Percentiles rank a stretch among this genome's conserved stretches.
Evolutionary conservation across 1,140 invertebrate genomes (phyloP).

Genomic region (Atta colombica): DNA sequence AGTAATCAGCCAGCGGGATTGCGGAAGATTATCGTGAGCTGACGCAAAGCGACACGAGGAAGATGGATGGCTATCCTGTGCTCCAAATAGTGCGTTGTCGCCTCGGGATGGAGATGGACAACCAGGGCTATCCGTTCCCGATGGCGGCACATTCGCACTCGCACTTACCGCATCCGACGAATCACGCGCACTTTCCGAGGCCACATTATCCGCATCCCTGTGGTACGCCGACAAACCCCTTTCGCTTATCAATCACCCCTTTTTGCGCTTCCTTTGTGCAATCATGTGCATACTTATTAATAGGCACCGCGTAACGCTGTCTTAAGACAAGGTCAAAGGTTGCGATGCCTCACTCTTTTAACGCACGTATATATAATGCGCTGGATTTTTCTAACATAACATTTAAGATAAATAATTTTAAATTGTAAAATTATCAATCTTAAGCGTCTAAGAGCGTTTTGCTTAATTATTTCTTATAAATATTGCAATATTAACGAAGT

Average conservation of each 20-base stretch:
- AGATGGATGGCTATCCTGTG: constrained; percentile 85
- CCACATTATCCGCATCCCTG: constrained; percentile 83
- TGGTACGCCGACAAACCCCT: constrained; percentile 80
- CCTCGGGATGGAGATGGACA: constrained; percentile 82
- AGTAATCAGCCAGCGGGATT: constrained; percentile 19
- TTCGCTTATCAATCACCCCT: constrained; percentile 65
- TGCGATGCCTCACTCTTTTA: constrained; percentile 20
- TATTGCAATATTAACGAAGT: neutral
- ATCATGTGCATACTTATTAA: constrained; percentile 50
- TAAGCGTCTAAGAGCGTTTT: neutral
- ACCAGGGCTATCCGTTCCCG: constrained; percentile 81
- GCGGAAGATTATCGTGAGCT: constrained; percentile 23
- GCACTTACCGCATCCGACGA: constrained; percentile 80
- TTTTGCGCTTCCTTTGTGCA: constrained; percentile 37
- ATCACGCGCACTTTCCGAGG: constrained; percentile 82
- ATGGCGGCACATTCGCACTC: constrained; percentile 82
- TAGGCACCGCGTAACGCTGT: constrained; percentile 20
- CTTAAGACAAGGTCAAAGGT: constrained; percentile 55
- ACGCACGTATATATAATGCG: neutral
- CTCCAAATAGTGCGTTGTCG: constrained; percentile 85
- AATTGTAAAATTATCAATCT: neutral
- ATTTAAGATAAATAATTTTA: neutral
- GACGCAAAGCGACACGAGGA: constrained; percentile 17
- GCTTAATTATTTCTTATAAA: neutral
- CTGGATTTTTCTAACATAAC: neutral